These are phyloP conservation scores for Microcaecilia unicolor DNA, from an alignment of 2,797 vertebrate genomes.

Conservation along the genomic window DNA sequence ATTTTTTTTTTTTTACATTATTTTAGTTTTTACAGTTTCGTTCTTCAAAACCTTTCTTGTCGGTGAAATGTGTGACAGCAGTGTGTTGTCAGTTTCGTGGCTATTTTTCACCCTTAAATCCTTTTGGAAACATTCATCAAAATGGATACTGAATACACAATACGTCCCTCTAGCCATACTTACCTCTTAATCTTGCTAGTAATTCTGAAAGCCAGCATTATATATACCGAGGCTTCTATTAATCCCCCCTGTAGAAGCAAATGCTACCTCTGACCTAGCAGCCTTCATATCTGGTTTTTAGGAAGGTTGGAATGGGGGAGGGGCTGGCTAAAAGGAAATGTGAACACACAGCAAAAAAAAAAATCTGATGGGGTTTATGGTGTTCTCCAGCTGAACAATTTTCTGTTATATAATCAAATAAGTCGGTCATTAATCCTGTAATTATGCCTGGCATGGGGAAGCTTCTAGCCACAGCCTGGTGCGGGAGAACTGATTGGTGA, in stretches of 20 bases:
- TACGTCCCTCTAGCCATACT: conserved; percentile 20
- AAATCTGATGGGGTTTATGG: not conserved
- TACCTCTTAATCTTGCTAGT: conserved; percentile 42
- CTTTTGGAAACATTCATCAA: conserved; percentile 38
- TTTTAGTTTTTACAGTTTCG: no score
- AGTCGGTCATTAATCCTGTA: not conserved
- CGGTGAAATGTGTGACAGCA: conserved; percentile 3
- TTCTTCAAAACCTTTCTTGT: no score
- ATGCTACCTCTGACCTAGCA: conserved; percentile 18
- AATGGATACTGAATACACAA: conserved; percentile 18
- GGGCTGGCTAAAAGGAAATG: not conserved
- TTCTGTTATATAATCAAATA: not conserved
- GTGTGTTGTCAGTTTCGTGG: not conserved
- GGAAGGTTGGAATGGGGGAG: not conserved
- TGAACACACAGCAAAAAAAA: no score
- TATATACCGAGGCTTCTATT: conserved; percentile 22
- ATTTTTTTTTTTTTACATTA: no score
- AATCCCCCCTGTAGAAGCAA: conserved; percentile 35
- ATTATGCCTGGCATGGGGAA: not conserved
- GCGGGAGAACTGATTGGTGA: not conserved
- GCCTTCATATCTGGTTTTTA: no score
- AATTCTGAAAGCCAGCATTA: conserved; percentile 33
- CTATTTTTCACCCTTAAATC: conserved; percentile 18
- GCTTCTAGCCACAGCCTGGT: not conserved
- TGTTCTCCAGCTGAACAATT: not conserved